Conservation (phyloP, 2,113 vertebrate species). For the Eubucco bourcierii region DNA sequence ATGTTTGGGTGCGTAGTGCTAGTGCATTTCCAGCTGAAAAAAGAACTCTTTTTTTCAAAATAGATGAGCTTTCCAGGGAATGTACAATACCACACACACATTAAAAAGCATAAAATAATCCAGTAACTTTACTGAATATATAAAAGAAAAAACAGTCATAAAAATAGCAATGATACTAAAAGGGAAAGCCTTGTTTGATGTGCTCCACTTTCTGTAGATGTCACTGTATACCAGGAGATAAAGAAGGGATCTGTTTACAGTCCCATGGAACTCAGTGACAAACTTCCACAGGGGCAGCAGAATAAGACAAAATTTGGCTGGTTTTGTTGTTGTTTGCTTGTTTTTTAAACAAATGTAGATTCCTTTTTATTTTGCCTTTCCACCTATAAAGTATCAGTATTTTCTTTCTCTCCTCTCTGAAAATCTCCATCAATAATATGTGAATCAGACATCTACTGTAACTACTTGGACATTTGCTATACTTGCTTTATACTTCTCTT, state of each 20-base stretch:
- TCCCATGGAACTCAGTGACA: background rate
- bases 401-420: background rate
- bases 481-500: background rate
- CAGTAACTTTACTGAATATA: background rate
- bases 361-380: background rate
- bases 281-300: background rate
- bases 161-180: background rate
- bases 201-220: slow-evolving; percentile 51
- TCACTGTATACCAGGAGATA: slow-evolving; percentile 46
- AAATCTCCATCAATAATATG: background rate
- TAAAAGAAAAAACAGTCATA: background rate
- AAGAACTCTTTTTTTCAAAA: background rate
- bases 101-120: background rate
- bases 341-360: background rate
- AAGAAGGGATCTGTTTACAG: background rate
- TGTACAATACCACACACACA: background rate
- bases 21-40: background rate
- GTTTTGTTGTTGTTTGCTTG: background rate
- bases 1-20: background rate
- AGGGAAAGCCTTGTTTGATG: background rate
- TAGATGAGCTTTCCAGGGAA: background rate
- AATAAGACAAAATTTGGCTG: background rate
- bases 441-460: background rate
- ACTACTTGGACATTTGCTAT: background rate
- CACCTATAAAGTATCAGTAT: background rate